A percentile compares a stretch with the other conserved stretches of the same genome.
phyloP scores from a whole-genome alignment of 2,888 invertebrate species.

The Cybosia mesomella region DNA sequence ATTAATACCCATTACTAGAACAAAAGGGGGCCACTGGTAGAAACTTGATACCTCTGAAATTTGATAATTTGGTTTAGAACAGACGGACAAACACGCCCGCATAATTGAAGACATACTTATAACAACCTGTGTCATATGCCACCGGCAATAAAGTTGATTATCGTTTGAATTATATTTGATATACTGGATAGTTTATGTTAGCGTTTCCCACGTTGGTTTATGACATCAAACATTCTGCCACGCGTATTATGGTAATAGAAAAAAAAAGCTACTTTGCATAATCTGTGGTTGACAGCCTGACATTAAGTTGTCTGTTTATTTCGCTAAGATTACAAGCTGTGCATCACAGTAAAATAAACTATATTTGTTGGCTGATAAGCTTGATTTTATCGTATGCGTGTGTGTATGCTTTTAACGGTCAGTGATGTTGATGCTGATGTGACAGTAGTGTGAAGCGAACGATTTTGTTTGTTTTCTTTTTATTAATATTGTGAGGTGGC shows the following conservation, averaged over 20 bases:
- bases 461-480: conserved; percentile 60
- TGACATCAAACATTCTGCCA: conserved; percentile 74
- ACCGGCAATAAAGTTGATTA: conserved; percentile 32
- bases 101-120: conserved; percentile 34
- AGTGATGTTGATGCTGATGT: conserved; percentile 55
- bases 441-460: conserved; percentile 60
- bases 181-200: conserved; percentile 57
- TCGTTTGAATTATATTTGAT: conserved; percentile 30
- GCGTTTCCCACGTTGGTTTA: conserved; percentile 79
- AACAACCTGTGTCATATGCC: conserved; percentile 25
- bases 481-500: conserved; percentile 42
- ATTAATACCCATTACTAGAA: conserved; percentile 51
- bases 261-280: conserved; percentile 82
- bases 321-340: conserved; percentile 48
- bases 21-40: conserved; percentile 53
- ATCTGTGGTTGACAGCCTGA: conserved; percentile 74
- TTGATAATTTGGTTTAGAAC: conserved; percentile 59
- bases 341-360: conserved; percentile 28
- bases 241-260: conserved; percentile 79
- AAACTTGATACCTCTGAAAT: conserved; percentile 67
- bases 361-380: conserved; percentile 38
- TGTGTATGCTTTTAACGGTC: conserved; percentile 62
- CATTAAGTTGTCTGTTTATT: conserved; percentile 75
- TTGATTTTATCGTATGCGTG: conserved; percentile 9
- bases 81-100: conserved; percentile 62